Percentiles rank a stretch among this genome's conserved stretches.
Evolutionary conservation across 2,113 vertebrate species (phyloP).

Genomic region (Rutilus rutilus): DNA sequence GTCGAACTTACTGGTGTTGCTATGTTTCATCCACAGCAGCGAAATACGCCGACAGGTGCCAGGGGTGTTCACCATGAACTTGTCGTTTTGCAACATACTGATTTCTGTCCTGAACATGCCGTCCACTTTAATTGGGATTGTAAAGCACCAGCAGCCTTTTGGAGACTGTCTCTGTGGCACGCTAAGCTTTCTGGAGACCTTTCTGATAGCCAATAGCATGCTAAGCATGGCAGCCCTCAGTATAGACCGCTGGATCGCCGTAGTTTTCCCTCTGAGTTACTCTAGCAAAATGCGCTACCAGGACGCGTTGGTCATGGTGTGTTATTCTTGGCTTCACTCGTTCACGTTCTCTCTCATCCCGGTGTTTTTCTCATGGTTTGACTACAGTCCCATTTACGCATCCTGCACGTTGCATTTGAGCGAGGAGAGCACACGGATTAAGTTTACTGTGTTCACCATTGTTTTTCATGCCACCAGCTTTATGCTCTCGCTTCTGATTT

Average conservation of each 20-base stretch:
- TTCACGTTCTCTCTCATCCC: constrained; percentile 81
- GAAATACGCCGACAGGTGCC: constrained; percentile 84
- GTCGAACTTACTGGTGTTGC: constrained; percentile 84
- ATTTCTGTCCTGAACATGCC: constrained; percentile 83
- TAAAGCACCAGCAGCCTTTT: constrained; percentile 77
- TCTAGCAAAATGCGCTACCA: constrained; percentile 85
- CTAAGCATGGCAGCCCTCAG: constrained; percentile 85
- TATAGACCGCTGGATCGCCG: constrained; percentile 85
- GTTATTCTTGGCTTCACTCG: constrained; percentile 82
- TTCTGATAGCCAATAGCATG: constrained; percentile 82
- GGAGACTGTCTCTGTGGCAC: constrained; percentile 80
- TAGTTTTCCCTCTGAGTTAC: constrained; percentile 85
- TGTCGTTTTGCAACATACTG: constrained; percentile 85
- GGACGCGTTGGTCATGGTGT: constrained; percentile 83
- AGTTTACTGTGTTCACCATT: constrained; percentile 81
- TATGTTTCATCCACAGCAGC: constrained; percentile 83
- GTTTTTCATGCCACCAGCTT: constrained; percentile 83
- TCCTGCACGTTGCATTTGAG: constrained; percentile 81
- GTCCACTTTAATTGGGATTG: constrained; percentile 78
- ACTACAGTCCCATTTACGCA: constrained; percentile 80
- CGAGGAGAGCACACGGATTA: constrained; percentile 70
- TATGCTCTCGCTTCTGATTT: constrained; percentile 79
- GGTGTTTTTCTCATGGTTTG: constrained; percentile 82
- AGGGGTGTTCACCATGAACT: constrained; percentile 83
- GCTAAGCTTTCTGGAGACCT: constrained; percentile 84